Evolutionary conservation across 1,140 invertebrate species (phyloP), one percentile per base, ranked within the genome.

Genomic region (Drosophila sechellia): DNA sequence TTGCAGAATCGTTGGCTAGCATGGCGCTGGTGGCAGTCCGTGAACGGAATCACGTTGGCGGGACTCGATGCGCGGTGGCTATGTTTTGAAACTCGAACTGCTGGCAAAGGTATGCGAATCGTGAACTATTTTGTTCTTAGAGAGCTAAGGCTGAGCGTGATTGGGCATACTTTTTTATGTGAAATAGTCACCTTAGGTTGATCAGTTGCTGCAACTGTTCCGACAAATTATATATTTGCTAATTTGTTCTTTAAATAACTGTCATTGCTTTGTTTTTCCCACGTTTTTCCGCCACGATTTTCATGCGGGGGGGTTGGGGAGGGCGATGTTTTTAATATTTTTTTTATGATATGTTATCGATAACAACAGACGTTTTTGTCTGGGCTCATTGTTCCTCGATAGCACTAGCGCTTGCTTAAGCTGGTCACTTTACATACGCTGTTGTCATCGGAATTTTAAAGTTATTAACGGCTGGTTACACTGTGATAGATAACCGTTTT

Each of bases 21-120:
- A 71, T 71, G 17, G 65, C 43, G 65, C 57, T 71, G 35, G 65
- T 42, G 65, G 35, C 15, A 55, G 56, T n/a, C 12, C 8, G n/a
- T 34, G 27, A 25, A 3, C 20, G 31, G 49, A 52, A 17, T 52
- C 49, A 5, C 55, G 34, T 46, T 17, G 17, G 17, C 40, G 17
- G 10, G 42, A 45, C 11, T 20, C 15, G 35, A 50, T 34, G 17
- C 10, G 25, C 27, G 17, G 48, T 34, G 10, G 64, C 13, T 31
- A 31, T 45, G 43, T 43, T 42, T 17, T 43, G 37, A 61, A 66
- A 52, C 65, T 68, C 12, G 25, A 5, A 12, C 48, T 50, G 48
- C 48, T 45, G 22, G 45, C 64, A 27, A 27, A 52, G 17, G 3
- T 45, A 11, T 22, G 12, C 3, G 10, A 39, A 13, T 3, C 12